Evolutionary conservation across 2,113 vertebrate genomes (phyloP).

Genomic region (Pyxicephalus adspersus): DNA sequence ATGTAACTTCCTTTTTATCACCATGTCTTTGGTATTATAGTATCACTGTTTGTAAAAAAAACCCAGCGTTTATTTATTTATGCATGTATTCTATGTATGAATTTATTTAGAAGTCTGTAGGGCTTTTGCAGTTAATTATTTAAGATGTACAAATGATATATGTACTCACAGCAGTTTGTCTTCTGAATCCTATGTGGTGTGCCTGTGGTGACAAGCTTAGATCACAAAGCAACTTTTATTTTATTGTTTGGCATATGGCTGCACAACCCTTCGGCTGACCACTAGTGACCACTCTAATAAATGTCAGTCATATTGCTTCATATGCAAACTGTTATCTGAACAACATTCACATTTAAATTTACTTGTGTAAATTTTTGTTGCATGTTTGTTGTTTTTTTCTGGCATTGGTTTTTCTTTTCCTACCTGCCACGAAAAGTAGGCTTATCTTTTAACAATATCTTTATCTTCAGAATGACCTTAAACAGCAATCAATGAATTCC

Average conservation of each 20-base stretch:
- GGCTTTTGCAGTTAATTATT: slow-evolving; percentile 11
- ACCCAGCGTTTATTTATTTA: slow-evolving; percentile 25
- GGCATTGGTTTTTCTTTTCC: too few relatives aligned
- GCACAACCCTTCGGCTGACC: too few relatives aligned
- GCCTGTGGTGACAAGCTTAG: neutral
- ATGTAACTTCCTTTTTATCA: neutral
- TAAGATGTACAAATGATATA: slow-evolving; percentile 26
- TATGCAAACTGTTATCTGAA: too few relatives aligned
- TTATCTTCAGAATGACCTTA: too few relatives aligned
- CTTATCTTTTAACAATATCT: too few relatives aligned
- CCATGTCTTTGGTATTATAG: neutral
- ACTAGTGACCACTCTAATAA: too few relatives aligned
- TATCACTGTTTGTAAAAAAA: slow-evolving; percentile 6
- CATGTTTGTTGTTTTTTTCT: too few relatives aligned
- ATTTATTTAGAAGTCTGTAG: slow-evolving; percentile 4
- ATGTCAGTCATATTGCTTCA: too few relatives aligned
- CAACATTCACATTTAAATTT: too few relatives aligned
- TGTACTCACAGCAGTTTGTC: neutral
- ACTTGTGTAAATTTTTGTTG: too few relatives aligned
- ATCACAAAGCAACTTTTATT: neutral
- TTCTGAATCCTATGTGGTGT: neutral
- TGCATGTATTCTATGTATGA: slow-evolving; percentile 24
- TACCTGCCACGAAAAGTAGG: too few relatives aligned
- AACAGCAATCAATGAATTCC: too few relatives aligned
- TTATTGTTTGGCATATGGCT: neutral